These are phyloP conservation scores for Drosophila bunnanda DNA, from an alignment of 2,888 invertebrate genomes.

Conservation along the genomic window DNA sequence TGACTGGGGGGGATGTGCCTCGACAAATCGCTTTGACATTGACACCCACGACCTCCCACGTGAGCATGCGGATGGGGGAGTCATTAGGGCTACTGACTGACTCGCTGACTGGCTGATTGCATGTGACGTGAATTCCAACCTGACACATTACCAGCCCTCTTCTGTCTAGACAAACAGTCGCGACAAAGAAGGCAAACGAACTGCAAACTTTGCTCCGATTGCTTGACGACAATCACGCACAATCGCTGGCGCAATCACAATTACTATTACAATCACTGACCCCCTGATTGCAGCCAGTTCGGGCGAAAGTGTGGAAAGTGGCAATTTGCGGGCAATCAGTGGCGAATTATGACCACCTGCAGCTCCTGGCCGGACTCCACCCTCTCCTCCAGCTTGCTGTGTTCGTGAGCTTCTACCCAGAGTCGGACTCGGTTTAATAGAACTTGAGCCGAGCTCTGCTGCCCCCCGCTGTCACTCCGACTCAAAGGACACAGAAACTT, in stretches of 20 bases:
- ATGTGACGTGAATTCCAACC: conserved; percentile 24
- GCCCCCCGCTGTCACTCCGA: not conserved
- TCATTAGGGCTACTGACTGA: conserved; percentile 25
- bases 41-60: conserved; percentile 35
- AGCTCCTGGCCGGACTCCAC: not conserved
- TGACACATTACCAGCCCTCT: not conserved
- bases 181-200: conserved; percentile 16
- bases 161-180: conserved; percentile 30
- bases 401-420: not conserved
- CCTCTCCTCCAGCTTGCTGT: not conserved
- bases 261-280: conserved; percentile 21
- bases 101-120: conserved; percentile 23
- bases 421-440: not conserved
- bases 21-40: conserved; percentile 48
- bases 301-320: not conserved
- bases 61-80: not conserved
- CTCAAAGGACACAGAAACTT: conserved; percentile 47
- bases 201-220: conserved; percentile 8
- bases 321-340: conserved; percentile 35
- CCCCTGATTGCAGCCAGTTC: conserved; percentile 26
- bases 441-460: no score
- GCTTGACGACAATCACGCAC: conserved; percentile 12
- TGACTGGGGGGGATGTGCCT: not conserved
- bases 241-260: conserved; percentile 14
- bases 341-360: conserved; percentile 35